Percentiles rank a stretch among this genome's conserved stretches.
phyloP scores from a whole-genome alignment of 2,113 vertebrate species.

The Myiagra hebetior region DNA sequence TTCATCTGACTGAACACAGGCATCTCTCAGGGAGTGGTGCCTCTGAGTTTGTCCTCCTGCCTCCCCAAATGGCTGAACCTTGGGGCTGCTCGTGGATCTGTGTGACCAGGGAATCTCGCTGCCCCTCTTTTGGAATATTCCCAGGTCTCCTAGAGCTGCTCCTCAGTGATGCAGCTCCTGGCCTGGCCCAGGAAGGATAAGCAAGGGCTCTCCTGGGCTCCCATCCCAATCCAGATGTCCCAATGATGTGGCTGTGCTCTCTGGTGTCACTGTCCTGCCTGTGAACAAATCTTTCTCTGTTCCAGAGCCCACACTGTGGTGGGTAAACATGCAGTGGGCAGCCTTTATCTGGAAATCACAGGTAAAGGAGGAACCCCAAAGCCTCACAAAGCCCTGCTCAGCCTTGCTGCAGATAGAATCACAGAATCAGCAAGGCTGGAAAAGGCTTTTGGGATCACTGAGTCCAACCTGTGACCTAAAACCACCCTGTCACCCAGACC shows the following conservation, averaged over 20 bases:
- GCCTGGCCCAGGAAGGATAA: neutral
- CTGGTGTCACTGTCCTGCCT: neutral
- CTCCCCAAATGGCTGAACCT: neutral
- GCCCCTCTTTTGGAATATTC: neutral
- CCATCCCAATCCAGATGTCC: neutral
- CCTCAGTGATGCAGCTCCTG: neutral
- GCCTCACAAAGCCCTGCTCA: neutral
- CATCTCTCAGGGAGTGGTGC: neutral
- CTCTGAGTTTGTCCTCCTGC: neutral
- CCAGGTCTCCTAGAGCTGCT: neutral
- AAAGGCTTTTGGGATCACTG: neutral
- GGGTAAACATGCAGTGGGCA: no score
- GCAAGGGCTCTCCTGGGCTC: neutral
- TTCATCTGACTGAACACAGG: neutral
- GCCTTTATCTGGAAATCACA: neutral
- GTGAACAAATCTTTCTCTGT: neutral
- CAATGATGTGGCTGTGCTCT: neutral
- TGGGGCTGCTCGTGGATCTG: neutral
- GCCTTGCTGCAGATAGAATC: neutral
- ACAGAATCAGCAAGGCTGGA: neutral
- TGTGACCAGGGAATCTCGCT: neutral
- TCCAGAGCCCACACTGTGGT: neutral
- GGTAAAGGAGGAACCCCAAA: neutral
- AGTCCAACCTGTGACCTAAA: neutral
- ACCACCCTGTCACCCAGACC: no score